Conservation (phyloP, 2,888 invertebrate genomes). For the Scrobipalpa atriplicella region DNA sequence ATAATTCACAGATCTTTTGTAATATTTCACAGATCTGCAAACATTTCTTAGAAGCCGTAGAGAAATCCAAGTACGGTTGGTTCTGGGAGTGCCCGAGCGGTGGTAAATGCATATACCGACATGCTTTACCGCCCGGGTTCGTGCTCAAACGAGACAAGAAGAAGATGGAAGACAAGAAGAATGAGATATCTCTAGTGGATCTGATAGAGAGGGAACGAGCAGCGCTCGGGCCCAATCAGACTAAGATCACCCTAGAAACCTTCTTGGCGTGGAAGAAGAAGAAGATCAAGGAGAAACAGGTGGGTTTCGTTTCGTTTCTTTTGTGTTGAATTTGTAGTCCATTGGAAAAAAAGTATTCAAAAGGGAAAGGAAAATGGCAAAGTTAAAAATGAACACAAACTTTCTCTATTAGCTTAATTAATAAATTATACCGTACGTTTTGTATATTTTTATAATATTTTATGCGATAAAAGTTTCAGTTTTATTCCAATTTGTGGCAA, state of each 20-base stretch:
- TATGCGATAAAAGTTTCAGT: too few species aligned
- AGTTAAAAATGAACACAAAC: too few species aligned
- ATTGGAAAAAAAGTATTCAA: too few species aligned
- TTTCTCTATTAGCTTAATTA: too few species aligned
- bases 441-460: too few species aligned
- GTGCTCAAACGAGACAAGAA: conserved; percentile 96
- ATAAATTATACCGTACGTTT: too few species aligned
- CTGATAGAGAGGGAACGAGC: conserved; percentile 97
- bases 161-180: conserved; percentile 93
- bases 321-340: too few species aligned
- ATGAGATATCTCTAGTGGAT: conserved; percentile 96
- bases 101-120: conserved; percentile 95
- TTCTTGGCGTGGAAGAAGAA: conserved; percentile 99
- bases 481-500: too few species aligned
- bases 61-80: conserved; percentile 99
- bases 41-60: conserved; percentile 98
- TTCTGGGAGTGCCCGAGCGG: conserved; percentile 99
- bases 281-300: conserved; percentile 94
- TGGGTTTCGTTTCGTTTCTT: too few species aligned
- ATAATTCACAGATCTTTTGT: neutral
- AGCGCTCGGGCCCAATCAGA: conserved; percentile 91
- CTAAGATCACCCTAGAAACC: conserved; percentile 97
- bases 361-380: too few species aligned
- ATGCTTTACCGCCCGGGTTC: conserved; percentile 96
- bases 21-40: conserved; percentile 93